Base-by-base conservation (phyloP, 2,888 invertebrate species). In the Salticus scenicus region DNA sequence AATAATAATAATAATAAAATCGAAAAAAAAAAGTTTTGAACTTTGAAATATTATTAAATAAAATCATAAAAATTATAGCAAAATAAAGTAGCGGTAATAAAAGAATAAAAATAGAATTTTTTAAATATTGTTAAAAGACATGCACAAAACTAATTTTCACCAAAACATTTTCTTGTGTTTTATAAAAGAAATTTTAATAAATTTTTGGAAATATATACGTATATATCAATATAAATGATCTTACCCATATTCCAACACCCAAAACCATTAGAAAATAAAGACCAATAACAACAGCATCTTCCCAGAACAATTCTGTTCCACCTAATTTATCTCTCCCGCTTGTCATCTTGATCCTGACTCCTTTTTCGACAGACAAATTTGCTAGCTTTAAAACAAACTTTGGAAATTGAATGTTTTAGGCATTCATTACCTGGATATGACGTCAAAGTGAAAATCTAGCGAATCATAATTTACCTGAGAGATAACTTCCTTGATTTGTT, bases 231-330 rank as follows among this genome's bases (percentile, higher is more conserved):
- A 37, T 7, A 37, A 37, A 37, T 7, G 37, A n/a, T 89, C 90
- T 89, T 89, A 91, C 91, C 89, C 90, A 90, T 12, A 90, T 87
- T 75, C 91, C 91, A 12, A 91, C 90, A 17, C 63, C 89, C 8
- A 91, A 87, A 17, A 91, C 89, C 57, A 90, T 89, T 1, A 89
- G 74, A 81, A 91, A 91, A 87, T 91, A 91, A 5, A 89, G 79
- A 7, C 87, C 90, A 66, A 91, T 90, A 33, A 90, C 90, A 12
- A 89, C 73, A 31, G 89, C 90, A 87, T 91, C 91, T 66, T 88
- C 69, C 89, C 89, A 89, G 24, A 24, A 81, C n/a, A 87, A 42
- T 71, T 82, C 82, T 8, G 87, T 87, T 24, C 28, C 27, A n/a
- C 87, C 87, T 4, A 87, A 20, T 74, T 82, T 87, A 14, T 82